Conservation (phyloP, 2,888 invertebrate species). For the Hypomecis punctinalis region DNA sequence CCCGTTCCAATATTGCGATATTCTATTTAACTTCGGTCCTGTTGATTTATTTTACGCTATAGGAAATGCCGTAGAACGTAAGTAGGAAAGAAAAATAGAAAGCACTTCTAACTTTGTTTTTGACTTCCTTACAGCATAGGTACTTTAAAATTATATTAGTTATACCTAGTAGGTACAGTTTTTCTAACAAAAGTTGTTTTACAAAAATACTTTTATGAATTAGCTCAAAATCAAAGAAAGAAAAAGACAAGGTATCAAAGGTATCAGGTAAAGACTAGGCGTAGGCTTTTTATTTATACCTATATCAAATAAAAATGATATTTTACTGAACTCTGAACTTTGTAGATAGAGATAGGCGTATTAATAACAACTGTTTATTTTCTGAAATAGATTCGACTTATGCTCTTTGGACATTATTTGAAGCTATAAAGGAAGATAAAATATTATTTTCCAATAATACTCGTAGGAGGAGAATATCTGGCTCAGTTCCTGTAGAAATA, state of each 20-base stretch:
- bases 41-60: not conserved
- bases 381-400: not conserved
- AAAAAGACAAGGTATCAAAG: too few relatives aligned
- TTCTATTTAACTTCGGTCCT: conserved; percentile 2
- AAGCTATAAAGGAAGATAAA: conserved; percentile 11
- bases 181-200: too few relatives aligned
- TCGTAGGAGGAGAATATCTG: conserved; percentile 13
- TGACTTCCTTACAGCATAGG: not conserved
- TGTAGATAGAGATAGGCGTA: too few relatives aligned
- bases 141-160: not conserved
- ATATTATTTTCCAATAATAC: conserved; percentile 13
- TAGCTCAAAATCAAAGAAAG: too few relatives aligned
- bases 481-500: not conserved
- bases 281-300: too few relatives aligned
- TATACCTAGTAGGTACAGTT: too few relatives aligned
- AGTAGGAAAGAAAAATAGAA: not conserved
- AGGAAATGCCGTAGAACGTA: not conserved
- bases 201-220: too few relatives aligned
- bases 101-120: not conserved
- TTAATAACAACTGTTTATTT: not conserved
- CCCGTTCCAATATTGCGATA: not conserved
- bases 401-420: conserved; percentile 3
- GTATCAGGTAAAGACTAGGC: too few relatives aligned
- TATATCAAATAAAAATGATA: not conserved
- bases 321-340: not conserved